Conservation (phyloP, 2,888 invertebrate genomes). For the Girardia tigrina region DNA sequence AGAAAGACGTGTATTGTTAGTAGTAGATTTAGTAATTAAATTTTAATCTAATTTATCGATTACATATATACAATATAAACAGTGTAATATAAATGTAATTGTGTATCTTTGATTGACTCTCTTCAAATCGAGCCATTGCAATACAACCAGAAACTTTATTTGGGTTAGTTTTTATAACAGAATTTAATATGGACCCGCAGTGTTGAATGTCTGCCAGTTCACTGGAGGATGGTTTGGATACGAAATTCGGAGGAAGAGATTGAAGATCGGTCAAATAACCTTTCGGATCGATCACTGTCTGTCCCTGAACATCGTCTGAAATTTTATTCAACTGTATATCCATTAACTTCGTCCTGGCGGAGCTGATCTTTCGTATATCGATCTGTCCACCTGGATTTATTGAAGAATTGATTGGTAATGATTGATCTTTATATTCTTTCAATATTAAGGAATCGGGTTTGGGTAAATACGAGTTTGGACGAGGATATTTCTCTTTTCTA, state of each 20-base stretch:
- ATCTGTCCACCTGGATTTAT: constrained; percentile 63
- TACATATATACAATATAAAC: no score
- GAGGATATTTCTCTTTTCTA: constrained; percentile 80
- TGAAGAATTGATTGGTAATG: no score
- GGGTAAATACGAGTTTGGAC: constrained; percentile 86
- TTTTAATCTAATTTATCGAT: no score
- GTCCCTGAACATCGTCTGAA: constrained; percentile 93
- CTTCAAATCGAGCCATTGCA: constrained; percentile 88
- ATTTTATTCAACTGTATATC: constrained; percentile 91
- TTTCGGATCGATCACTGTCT: constrained; percentile 97
- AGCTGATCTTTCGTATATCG: constrained; percentile 92
- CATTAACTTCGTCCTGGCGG: constrained; percentile 95
- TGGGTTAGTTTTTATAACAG: constrained; percentile 85
- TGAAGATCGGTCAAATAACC: constrained; percentile 97
- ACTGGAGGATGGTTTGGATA: no score
- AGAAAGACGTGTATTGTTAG: no score
- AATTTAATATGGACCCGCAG: constrained; percentile 90
- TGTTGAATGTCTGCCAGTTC: no score
- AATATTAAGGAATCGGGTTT: constrained; percentile 89
- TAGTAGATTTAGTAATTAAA: no score
- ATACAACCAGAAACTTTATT: constrained; percentile 91
- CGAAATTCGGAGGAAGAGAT: constrained; percentile 96
- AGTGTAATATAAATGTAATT: no score
- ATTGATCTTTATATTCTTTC: no score
- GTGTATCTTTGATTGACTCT: no score